phyloP scores from a whole-genome alignment of 1,140 invertebrate genomes.

The Temnothorax nylanderi region DNA sequence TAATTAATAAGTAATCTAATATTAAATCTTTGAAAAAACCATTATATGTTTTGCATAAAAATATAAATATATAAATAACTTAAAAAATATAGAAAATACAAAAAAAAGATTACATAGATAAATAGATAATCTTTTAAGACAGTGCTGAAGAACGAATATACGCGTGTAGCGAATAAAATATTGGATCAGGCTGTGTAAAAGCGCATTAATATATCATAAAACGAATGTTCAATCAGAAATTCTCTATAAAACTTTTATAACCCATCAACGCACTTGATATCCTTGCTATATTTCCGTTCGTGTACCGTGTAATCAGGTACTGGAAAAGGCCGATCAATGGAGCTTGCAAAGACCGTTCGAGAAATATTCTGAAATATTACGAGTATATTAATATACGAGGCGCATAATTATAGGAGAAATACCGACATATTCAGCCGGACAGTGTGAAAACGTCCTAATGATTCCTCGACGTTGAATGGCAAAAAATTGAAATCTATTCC shows the following conservation, averaged over 20 bases:
- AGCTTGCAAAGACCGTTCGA: not conserved
- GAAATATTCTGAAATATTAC: slow-evolving; percentile 15
- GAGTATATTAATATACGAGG: not conserved
- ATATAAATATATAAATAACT: not conserved
- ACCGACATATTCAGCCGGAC: not conserved
- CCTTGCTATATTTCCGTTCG: not conserved
- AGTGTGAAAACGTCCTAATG: slow-evolving; percentile 17
- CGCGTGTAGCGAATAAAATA: slow-evolving; percentile 33
- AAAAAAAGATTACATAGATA: not conserved
- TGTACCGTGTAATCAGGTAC: slow-evolving; percentile 21
- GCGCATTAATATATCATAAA: slow-evolving; percentile 60
- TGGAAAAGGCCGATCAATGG: not conserved
- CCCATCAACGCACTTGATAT: slow-evolving; percentile 23
- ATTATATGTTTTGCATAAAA: not conserved
- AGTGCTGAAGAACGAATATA: not conserved
- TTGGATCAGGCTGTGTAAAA: not conserved
- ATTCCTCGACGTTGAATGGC: not conserved
- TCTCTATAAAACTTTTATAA: slow-evolving; percentile 60
- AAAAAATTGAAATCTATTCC: slow-evolving; percentile 42
- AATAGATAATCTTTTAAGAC: not conserved
- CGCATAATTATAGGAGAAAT: not conserved
- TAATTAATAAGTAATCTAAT: not conserved
- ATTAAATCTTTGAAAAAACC: not conserved
- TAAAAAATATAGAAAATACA: not conserved
- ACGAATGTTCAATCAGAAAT: slow-evolving; percentile 49